Base-by-base conservation (phyloP, 2,113 vertebrate species). In the Gasterosteus aculeatus region DNA sequence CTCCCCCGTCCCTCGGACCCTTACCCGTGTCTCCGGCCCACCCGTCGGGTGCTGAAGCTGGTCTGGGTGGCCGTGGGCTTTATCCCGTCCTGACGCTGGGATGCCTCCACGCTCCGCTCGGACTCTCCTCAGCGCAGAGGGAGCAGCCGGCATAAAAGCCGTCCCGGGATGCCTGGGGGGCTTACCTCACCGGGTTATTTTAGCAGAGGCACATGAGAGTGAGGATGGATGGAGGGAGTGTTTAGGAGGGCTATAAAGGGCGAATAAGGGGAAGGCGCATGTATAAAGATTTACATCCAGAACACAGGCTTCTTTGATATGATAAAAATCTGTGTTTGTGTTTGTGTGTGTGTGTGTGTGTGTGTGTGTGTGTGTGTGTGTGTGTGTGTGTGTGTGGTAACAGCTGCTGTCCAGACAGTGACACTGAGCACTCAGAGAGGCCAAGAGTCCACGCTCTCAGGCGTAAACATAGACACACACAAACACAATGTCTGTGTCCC, bases 111-210 rank as follows among this genome's bases (percentile, higher is more conserved):
- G 2, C 84, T 75, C 80, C 63, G 18, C 73, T 87, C 61, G 68
- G 83, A 87, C 85, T 72, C 86, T 85, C 70, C 65, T 69, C 65
- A 35, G 65, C 64, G 56, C 47, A 57, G 73, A 72, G 59, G 69
- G 83, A 76, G 56, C 72, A 67, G 82, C 64, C 85, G 72, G 81
- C 91, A 88, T 86, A 81, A 87, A 87, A 83, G 69, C 77, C 81
- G 82, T 67, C 80, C 77, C 82, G 59, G 74, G 86, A 89, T 85
- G 79, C 90, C 85, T 84, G 22, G 26, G 57, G 61, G 2, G 33
- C 87, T 95, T 88, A 94, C 85, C 91, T 95, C 93, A 95, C 72
- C 3, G 46, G 69, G 83, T 92, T 93, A 92, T 91, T 94, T 95
- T 94, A 91, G 90, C 88, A 76, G 71, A 80, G 72, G 82, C 80